Evolutionary conservation across 53 echinoderm and acorn worm species (phyloP).

Genomic region (Holothuria scabra): DNA sequence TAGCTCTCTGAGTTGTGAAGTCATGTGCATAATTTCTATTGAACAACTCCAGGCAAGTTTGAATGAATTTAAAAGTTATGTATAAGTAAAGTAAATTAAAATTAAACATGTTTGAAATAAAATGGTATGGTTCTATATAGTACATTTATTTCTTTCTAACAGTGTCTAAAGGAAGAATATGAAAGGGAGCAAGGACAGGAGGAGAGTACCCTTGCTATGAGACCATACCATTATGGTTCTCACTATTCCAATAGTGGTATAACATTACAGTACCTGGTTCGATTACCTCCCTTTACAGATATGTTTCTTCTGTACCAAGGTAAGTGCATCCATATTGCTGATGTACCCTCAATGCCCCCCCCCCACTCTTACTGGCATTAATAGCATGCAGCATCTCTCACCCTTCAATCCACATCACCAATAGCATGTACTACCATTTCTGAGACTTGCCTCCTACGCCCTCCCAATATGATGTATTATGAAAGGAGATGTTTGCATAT

Average conservation of each 20-base stretch:
- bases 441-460: too few relatives aligned
- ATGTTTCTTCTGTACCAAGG: slow-evolving; percentile 99
- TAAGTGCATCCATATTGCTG: slow-evolving; percentile 6
- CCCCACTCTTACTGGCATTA: background rate
- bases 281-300: slow-evolving; percentile 94
- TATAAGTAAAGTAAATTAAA: too few relatives aligned
- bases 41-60: too few relatives aligned
- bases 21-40: too few relatives aligned
- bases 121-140: too few relatives aligned
- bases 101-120: too few relatives aligned
- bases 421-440: too few relatives aligned
- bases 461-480: too few relatives aligned
- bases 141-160: background rate
- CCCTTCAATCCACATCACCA: background rate
- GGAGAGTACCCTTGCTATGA: slow-evolving; percentile 71
- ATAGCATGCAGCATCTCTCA: background rate
- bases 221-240: slow-evolving; percentile 95
- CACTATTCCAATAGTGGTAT: slow-evolving; percentile 99
- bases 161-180: slow-evolving; percentile 90
- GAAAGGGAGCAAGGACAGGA: slow-evolving; percentile 64
- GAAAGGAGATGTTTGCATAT: too few relatives aligned
- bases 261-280: slow-evolving; percentile 90
- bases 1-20: too few relatives aligned
- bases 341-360: background rate
- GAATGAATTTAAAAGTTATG: too few relatives aligned